These are phyloP conservation scores for Delichon dasypus DNA, from an alignment of 2,797 vertebrate genomes.

Conservation along the genomic window DNA sequence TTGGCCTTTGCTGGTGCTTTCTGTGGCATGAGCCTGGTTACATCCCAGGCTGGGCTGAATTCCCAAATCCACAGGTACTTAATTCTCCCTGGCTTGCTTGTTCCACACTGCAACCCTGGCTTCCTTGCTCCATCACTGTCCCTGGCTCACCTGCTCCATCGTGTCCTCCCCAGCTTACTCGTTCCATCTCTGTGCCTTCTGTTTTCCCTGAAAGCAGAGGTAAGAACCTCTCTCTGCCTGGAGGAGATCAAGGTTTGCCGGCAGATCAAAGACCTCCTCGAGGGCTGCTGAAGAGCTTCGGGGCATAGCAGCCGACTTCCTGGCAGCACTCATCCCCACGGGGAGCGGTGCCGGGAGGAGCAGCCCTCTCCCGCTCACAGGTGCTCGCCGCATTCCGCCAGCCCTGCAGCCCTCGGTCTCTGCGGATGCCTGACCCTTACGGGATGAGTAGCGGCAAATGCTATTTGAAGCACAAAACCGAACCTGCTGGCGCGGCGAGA, in stretches of 20 bases:
- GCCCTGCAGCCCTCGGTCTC: neutral
- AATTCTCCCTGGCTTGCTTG: neutral
- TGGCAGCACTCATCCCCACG: rapidly evolving
- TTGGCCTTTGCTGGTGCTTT: neutral
- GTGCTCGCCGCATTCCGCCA: neutral
- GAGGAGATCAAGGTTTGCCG: neutral
- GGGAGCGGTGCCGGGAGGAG: neutral
- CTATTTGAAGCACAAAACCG: slow-evolving; percentile 14
- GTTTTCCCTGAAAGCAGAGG: neutral
- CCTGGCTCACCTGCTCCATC: neutral
- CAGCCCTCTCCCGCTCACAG: neutral
- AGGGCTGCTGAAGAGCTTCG: slow-evolving; percentile 10
- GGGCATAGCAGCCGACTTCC: neutral
- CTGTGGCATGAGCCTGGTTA: neutral
- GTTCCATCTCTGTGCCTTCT: neutral
- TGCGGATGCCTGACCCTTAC: neutral
- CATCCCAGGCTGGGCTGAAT: neutral
- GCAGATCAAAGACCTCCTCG: slow-evolving; percentile 1
- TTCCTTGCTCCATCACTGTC: neutral
- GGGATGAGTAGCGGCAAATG: slow-evolving; percentile 12
- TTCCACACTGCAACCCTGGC: neutral
- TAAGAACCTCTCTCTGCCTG: neutral
- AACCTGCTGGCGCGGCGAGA: neutral
- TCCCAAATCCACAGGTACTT: neutral
- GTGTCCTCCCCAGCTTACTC: neutral